Conservation (phyloP, 2,888 invertebrate species). For the Aphidoletes aphidimyza region DNA sequence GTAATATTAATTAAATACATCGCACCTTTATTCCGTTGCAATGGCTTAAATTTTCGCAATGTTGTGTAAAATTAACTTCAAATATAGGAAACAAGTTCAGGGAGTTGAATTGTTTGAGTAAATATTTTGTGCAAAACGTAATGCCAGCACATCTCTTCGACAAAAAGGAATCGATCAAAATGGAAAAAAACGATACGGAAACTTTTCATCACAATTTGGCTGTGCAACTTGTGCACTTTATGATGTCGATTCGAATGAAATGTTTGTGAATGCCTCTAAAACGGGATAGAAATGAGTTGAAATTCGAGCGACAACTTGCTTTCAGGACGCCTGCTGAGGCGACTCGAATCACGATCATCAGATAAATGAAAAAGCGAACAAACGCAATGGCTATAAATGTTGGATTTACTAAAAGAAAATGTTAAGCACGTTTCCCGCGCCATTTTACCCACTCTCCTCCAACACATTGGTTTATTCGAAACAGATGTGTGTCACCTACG, state of each 20-base stretch:
- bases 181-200: no score
- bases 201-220: no score
- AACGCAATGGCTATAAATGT: no score
- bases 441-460: neutral
- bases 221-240: no score
- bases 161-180: no score
- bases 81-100: no score
- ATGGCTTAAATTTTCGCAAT: neutral
- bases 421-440: neutral
- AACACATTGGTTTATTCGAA: no score
- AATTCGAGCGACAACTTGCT: neutral
- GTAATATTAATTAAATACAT: neutral
- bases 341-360: neutral
- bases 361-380: neutral
- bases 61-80: no score
- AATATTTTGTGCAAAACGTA: no score
- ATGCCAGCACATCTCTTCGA: no score
- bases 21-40: neutral
- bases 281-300: neutral
- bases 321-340: neutral
- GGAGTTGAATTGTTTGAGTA: no score
- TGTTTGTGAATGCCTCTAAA: neutral
- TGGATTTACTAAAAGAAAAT: neutral
- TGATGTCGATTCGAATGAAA: no score
- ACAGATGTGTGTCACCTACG: constrained; percentile 14